Base-by-base conservation (phyloP, 2,797 vertebrate species). In the Nyctalus aviator region DNA sequence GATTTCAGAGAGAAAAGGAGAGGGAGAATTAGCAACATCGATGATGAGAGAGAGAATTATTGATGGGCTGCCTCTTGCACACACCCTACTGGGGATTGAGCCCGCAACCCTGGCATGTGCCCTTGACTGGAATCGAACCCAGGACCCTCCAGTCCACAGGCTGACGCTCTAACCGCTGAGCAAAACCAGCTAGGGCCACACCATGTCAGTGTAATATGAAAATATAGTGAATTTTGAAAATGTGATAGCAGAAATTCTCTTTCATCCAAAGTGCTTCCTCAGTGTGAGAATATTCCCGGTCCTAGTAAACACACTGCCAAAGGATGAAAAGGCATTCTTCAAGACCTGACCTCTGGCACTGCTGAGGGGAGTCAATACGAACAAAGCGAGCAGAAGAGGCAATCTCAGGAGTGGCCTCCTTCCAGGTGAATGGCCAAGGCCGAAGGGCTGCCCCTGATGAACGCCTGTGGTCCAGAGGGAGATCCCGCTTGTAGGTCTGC, bases 281-380 rank as follows among this genome's bases (percentile, higher is more conserved):
- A 66, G 25, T 87, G 44, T 57, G 46, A 95, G 55, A 90, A 66
- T 66, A 12, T 87, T 93, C 77, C 77, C 57, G 59, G 71, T 82
- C 12, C 32, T 18, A 59, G 62, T 62, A 71, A 83, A 66, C 48
- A 85, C 84, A 15, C 71, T 30, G 71, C 55, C 44, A 77, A 66
- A 44, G 30, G 37, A 78, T 78, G 66, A 86, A 83, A 68, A 73
- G 78, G 41, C 32, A 57, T 23, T 53, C n/a, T 84, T 44, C 64
- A 44, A 68, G 57, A 50, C 71, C 66, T 78, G 32, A 78, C 66
- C 86, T 86, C 25, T 11, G 6, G 15, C 8, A 3, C 23, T 25
- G 10, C 20, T 44, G 77, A 66, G 48, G 30, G 32, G 18, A 41
- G 21, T 57, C 4, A 44, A 8, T 7, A 82, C n/a, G 53, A 55